Evolutionary conservation across 2,797 vertebrate species (phyloP), one percentile per base, ranked within the genome.

Genomic region (Hydrophis major): DNA sequence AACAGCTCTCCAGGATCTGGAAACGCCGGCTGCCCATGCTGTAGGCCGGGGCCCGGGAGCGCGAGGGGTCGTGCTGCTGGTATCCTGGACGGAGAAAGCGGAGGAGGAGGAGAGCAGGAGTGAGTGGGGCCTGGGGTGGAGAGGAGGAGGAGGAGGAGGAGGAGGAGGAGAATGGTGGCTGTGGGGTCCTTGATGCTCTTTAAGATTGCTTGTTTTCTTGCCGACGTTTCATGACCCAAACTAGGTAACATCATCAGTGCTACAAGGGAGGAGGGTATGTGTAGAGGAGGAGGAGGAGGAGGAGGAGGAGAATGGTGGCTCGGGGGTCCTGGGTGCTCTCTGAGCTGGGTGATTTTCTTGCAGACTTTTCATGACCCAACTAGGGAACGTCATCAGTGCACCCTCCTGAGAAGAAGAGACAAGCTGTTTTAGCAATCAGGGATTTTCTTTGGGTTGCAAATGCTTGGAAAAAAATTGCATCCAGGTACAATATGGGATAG

Each of bases 11-110:
- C 0, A 20, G 93, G 27, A 59, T 42, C 25, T 92, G 87, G 27
- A 96, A 91, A 13, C 96, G 96, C 3, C 98, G 98, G 4, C 28
- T 95, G 55, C 99, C 99, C 57, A 99, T 98, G 94, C 98, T 98
- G 96, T 97, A 99, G 6, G 98, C 97, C 0, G 99, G 99, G 0
- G 98, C 98, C 88, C 98, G 98, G 32, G 18, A 92, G 95, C 98
- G 98, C 0, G 98, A 98, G 0, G 98, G 98, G 94, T 99, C 99
- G 7, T 99, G 99, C 13, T 96, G 94, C 0, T 4, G 18, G 87
- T 94, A 97, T 2, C 97, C 97, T 97, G 94, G 0, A 20, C 0
- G 27, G 13, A 18, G n/a, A 42, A 60, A 8, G 37, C 2, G 37
- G 50, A 2, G 1, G 10, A 28, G 10, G 60, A 2, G 1, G 47